Conservation (phyloP, 37 sponge, comb jelly and placozoan genomes). For the Mnemiopsis leidyi region DNA sequence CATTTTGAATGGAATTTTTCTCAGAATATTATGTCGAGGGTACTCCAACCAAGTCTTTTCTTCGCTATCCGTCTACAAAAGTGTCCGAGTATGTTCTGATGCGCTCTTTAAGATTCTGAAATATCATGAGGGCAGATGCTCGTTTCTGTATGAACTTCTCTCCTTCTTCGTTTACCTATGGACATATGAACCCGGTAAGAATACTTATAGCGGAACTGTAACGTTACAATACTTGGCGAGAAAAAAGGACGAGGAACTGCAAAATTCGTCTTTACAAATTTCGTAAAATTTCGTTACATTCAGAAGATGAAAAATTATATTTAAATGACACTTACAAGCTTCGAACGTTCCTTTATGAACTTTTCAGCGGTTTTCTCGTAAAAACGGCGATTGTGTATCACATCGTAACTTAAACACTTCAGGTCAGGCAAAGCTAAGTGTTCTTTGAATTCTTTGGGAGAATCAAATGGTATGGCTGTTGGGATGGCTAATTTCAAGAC, state of each 20-base stretch:
- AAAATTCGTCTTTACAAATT: too few relatives aligned
- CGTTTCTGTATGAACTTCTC: not conserved
- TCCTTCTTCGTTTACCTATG: not conserved
- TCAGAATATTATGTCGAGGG: too few relatives aligned
- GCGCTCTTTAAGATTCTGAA: not conserved
- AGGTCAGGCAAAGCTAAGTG: not conserved
- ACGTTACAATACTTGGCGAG: too few relatives aligned
- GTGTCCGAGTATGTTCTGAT: not conserved
- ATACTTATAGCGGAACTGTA: too few relatives aligned
- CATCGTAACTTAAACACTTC: conserved; percentile 2
- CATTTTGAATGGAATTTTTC: too few relatives aligned
- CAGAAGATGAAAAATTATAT: too few relatives aligned
- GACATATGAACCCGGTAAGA: too few relatives aligned
- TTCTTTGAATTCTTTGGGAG: not conserved
- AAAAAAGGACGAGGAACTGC: too few relatives aligned
- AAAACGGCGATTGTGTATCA: not conserved
- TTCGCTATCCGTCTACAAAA: too few relatives aligned
- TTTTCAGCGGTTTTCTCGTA: conserved; percentile 35
- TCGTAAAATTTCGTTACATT: too few relatives aligned
- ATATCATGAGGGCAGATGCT: not conserved
- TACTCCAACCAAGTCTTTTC: too few relatives aligned
- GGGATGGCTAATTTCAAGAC: too few relatives aligned
- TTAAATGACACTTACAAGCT: not conserved
- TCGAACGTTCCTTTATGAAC: conserved; percentile 6
- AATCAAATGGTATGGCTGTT: not conserved